Base-by-base conservation (phyloP, 1,140 invertebrate species). In the Formica selysi region DNA sequence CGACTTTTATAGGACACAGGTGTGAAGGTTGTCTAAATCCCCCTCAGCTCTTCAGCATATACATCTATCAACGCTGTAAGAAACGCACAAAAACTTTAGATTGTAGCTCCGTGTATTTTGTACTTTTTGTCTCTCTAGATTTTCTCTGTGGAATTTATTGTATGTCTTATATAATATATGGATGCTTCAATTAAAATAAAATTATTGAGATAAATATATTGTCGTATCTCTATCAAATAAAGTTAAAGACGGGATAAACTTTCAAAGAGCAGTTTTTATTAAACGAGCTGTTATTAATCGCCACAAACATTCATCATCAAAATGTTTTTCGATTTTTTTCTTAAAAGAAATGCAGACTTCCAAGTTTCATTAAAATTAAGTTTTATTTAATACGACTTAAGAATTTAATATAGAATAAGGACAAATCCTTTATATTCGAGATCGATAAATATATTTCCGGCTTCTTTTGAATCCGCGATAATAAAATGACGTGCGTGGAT, bases 1-100 rank as follows among this genome's bases (percentile, higher is more conserved):
- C 6, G 36, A 16, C 16, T 54, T 8, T 36, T n/a, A 22, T 2
- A 51, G 29, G 13, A 8, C 62, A 36, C 76, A 79, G 76, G 62
- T 79, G 76, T 41, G 26, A 10, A 38, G 4, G 7, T 68, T 51
- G 8, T 68, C 62, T 67, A 68, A 79, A 32, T 38, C n/a, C 36
- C 29, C 41, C 13, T 79, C 6, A 22, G 62, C 29, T 67, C n/a
- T 38, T 79, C 7, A 67, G 29, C 29, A 38, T 51, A 26, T 29
- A 68, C 36, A 79, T 79, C 29, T 26, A 79, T 79, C 76, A 79
- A 19, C 29, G 13, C 3, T 10, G 67, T 68, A 29, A 68, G 36
- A 44, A 68, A 68, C 11, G 29, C 6, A 41, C n/a, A 79, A 67
- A 79, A 67, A 79, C 41, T 79, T 79, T 79, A 32, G 29, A 51